Conservation (phyloP, 2,888 invertebrate genomes). For the Aradus depressus region DNA sequence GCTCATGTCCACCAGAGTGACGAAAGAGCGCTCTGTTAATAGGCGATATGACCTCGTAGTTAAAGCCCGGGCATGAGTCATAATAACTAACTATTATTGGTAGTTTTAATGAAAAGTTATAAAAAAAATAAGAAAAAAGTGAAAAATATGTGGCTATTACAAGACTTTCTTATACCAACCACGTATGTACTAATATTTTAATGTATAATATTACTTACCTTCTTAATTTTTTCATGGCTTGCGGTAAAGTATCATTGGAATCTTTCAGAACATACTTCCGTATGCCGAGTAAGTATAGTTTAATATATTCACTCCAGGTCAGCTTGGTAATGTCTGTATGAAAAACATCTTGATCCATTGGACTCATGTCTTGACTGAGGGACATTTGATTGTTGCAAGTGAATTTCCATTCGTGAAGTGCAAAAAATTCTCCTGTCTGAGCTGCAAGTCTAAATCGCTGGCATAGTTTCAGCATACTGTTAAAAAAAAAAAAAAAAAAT, state of each 20-base stretch:
- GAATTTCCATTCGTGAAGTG: slow-evolving; percentile 74
- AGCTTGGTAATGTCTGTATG: slow-evolving; percentile 54
- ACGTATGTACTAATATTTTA: too few species aligned
- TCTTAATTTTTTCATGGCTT: slow-evolving; percentile 52
- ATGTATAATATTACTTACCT: slow-evolving; percentile 41
- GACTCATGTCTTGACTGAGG: slow-evolving; percentile 43
- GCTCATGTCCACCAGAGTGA: too few species aligned
- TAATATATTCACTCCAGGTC: slow-evolving; percentile 69
- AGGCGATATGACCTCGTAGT: too few species aligned
- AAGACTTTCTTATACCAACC: too few species aligned
- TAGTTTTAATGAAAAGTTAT: too few species aligned
- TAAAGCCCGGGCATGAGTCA: too few species aligned
- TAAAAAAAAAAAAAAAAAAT: slow-evolving; percentile 9
- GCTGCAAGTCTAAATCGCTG: slow-evolving; percentile 66
- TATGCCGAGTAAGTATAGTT: slow-evolving; percentile 72
- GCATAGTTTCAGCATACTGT: slow-evolving; percentile 79
- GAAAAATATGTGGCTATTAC: too few species aligned
- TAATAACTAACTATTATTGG: too few species aligned
- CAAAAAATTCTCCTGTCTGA: slow-evolving; percentile 71
- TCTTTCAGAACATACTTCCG: slow-evolving; percentile 73
- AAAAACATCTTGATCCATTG: slow-evolving; percentile 48
- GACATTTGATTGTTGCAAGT: slow-evolving; percentile 50
- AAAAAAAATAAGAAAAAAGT: too few species aligned
- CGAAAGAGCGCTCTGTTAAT: too few species aligned
- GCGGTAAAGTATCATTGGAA: slow-evolving; percentile 49